These are phyloP conservation scores for Leuciscus idus DNA, from an alignment of 2,113 vertebrate species.

Conservation along the genomic window DNA sequence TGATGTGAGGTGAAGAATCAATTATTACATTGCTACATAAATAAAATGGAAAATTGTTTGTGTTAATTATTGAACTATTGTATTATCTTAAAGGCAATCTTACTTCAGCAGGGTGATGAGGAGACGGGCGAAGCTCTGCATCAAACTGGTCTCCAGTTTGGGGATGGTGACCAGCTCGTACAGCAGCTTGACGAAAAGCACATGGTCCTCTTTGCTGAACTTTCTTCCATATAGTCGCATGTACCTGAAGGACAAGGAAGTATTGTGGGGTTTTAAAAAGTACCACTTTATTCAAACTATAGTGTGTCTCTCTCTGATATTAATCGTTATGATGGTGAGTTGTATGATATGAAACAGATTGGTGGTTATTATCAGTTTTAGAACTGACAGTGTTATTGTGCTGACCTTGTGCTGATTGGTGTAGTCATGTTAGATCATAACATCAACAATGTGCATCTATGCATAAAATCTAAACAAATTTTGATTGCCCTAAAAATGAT, in stretches of 20 bases:
- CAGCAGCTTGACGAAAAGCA: slow-evolving; percentile 93
- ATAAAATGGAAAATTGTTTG: neutral
- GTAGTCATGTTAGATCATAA: neutral
- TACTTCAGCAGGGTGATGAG: slow-evolving; percentile 96
- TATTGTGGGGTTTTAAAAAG: slow-evolving; percentile 15
- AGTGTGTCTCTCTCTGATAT: neutral
- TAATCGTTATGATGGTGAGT: neutral
- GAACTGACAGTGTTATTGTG: neutral
- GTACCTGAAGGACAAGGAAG: slow-evolving; percentile 78
- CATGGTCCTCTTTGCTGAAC: slow-evolving; percentile 98
- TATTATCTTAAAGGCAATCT: slow-evolving; percentile 61
- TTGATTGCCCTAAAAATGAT: neutral
- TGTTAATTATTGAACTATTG: neutral
- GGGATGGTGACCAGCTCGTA: slow-evolving; percentile 95
- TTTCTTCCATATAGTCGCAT: slow-evolving; percentile 96
- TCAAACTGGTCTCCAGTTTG: slow-evolving; percentile 96
- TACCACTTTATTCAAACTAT: neutral
- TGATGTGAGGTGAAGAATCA: neutral
- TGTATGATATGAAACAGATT: neutral
- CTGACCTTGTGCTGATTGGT: neutral
- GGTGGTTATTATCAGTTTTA: neutral
- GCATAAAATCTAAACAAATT: neutral
- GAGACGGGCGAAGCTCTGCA: slow-evolving; percentile 95
- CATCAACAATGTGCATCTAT: neutral
- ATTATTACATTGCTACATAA: neutral